A percentile compares a stretch with the other conserved stretches of the same genome.
Evolutionary conservation across 2,797 vertebrate genomes (phyloP).

Genomic region (Spinibarbus caldwelli): DNA sequence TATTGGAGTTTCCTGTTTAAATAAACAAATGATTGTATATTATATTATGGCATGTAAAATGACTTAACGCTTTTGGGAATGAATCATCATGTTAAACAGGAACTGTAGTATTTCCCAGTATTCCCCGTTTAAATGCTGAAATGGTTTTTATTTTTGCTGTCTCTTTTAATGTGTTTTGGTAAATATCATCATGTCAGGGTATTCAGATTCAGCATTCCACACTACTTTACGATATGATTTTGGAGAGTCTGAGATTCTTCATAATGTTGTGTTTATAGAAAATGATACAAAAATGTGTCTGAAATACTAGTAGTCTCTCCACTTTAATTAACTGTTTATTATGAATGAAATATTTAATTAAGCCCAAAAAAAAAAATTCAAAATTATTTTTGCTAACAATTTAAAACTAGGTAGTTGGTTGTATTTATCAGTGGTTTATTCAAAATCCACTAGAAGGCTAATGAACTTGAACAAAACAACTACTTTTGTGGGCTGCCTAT

Average conservation of each 20-base stretch:
- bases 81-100: not conserved
- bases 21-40: not conserved
- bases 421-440: not conserved
- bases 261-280: not conserved
- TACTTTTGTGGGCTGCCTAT: not conserved
- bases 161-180: not conserved
- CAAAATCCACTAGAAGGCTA: not conserved
- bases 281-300: not conserved
- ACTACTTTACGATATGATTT: not conserved
- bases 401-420: not conserved
- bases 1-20: not conserved
- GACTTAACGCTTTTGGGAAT: not conserved
- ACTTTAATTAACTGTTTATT: not conserved
- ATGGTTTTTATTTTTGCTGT: not conserved
- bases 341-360: not conserved
- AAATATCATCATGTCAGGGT: not conserved
- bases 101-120: not conserved
- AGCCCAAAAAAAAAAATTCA: not conserved
- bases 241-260: not conserved
- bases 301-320: not conserved
- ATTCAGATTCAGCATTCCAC: not conserved
- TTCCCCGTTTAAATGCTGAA: too few relatives aligned
- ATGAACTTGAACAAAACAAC: not conserved
- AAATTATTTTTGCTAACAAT: not conserved
- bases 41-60: not conserved